A percentile compares a stretch with the other conserved stretches of the same genome.
These are phyloP conservation scores for Sphaerophoria rueppellii DNA, from an alignment of 2,888 invertebrate species.

Conservation along the genomic window DNA sequence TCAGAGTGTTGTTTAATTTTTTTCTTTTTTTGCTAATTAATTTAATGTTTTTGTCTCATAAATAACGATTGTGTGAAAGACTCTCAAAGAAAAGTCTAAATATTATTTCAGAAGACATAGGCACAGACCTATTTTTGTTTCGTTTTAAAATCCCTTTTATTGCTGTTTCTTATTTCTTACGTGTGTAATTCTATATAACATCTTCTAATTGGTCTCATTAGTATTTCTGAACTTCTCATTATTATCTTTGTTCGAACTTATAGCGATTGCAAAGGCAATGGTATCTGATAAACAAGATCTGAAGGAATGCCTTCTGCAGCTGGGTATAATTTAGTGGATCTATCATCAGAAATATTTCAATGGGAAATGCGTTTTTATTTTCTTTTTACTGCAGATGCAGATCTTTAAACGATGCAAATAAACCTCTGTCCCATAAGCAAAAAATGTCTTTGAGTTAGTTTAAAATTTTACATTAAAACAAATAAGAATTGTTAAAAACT, in stretches of 20 bases:
- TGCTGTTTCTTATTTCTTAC: slow-evolving; percentile 16
- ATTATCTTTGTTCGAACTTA: not conserved
- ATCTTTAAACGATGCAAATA: too few species aligned
- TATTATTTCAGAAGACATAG: slow-evolving; percentile 14
- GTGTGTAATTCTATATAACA: slow-evolving; percentile 53
- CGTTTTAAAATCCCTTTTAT: not conserved
- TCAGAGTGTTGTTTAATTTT: too few species aligned
- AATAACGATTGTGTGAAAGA: slow-evolving; percentile 4
- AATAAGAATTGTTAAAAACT: too few species aligned
- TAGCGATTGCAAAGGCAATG: not conserved
- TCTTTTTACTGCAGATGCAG: too few species aligned
- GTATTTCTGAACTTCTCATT: slow-evolving; percentile 57
- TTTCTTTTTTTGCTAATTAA: slow-evolving; percentile 64
- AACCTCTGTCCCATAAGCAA: too few species aligned
- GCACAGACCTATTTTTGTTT: slow-evolving; percentile 27
- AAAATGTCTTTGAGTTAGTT: too few species aligned
- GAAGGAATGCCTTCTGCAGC: not conserved
- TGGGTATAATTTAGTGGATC: slow-evolving; percentile 6
- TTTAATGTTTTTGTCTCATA: slow-evolving; percentile 19
- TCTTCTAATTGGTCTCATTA: slow-evolving; percentile 73
- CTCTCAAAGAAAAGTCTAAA: not conserved
- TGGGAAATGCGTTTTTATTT: not conserved
- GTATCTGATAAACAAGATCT: not conserved
- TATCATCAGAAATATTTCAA: not conserved
- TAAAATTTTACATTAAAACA: too few species aligned